Conservation (phyloP, 2,888 invertebrate species). For the Bugulina stolonifera region DNA sequence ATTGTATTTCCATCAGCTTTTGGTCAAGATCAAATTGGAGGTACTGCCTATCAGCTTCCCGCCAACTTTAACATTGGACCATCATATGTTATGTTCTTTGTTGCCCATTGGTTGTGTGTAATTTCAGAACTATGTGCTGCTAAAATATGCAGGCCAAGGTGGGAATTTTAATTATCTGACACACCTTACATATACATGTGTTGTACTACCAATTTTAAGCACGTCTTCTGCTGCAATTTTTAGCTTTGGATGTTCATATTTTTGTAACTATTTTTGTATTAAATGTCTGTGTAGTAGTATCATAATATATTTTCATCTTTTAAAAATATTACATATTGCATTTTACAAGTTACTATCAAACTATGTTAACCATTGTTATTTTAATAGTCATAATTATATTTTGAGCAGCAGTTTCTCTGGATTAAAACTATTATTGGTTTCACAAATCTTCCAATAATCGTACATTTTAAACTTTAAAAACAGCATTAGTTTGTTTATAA, state of each 20-base stretch:
- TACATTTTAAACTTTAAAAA: too few species aligned
- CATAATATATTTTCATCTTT: not conserved
- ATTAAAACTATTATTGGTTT: too few species aligned
- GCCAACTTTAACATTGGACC: not conserved
- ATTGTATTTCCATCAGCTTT: slow-evolving; percentile 26
- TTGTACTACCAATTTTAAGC: too few species aligned
- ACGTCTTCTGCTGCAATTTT: too few species aligned
- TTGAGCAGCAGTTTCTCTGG: too few species aligned
- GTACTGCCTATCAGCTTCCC: slow-evolving; percentile 20
- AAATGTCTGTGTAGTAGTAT: not conserved
- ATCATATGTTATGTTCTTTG: slow-evolving; percentile 22
- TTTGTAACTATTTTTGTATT: too few species aligned
- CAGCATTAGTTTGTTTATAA: too few species aligned
- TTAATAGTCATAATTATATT: too few species aligned
- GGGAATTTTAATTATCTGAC: slow-evolving; percentile 5
- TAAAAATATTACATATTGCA: not conserved
- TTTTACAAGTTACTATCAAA: not conserved
- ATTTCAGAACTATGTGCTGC: slow-evolving; percentile 26
- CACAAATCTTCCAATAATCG: too few species aligned
- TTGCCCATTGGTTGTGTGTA: slow-evolving; percentile 16
- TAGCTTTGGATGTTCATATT: too few species aligned
- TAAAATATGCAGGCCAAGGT: slow-evolving; percentile 25
- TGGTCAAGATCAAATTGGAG: slow-evolving; percentile 26
- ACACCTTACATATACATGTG: too few species aligned
- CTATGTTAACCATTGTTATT: too few species aligned